Evolutionary conservation across 1,140 invertebrate species (phyloP).

Genomic region (Leptopilina boulardi): DNA sequence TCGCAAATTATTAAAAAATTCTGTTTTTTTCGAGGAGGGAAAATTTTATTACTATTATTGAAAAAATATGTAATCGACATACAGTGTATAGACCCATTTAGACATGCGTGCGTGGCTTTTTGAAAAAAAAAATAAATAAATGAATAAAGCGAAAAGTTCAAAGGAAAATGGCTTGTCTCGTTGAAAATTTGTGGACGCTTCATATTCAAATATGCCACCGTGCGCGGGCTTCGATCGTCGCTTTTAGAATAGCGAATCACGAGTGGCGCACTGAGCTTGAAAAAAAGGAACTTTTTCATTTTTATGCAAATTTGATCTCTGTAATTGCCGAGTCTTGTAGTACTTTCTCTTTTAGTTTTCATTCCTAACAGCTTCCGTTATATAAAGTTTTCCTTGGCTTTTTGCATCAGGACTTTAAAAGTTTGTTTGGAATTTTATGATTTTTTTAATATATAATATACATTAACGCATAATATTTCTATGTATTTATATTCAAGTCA

Average conservation of each 20-base stretch:
- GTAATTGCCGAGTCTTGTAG: slow-evolving; percentile 48
- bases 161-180: slow-evolving; percentile 1
- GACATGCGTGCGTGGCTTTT: background rate
- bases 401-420: slow-evolving; percentile 43
- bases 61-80: background rate
- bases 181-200: slow-evolving; percentile 39
- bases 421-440: slow-evolving; percentile 13
- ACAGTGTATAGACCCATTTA: background rate
- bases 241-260: slow-evolving; percentile 21
- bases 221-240: slow-evolving; percentile 25
- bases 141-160: background rate
- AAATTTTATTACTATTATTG: background rate
- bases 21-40: too few relatives aligned
- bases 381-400: slow-evolving; percentile 46
- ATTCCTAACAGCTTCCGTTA: slow-evolving; percentile 33
- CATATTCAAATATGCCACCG: slow-evolving; percentile 46
- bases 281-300: slow-evolving; percentile 46
- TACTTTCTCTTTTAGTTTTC: slow-evolving; percentile 6
- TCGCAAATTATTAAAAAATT: too few relatives aligned
- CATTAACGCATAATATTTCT: too few relatives aligned
- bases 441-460: too few relatives aligned
- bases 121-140: slow-evolving; percentile 28
- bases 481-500: too few relatives aligned
- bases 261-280: slow-evolving; percentile 2
- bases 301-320: slow-evolving; percentile 53